Evolutionary conservation across 2,797 vertebrate species (phyloP), one percentile per base, ranked within the genome.

Genomic region (Ficedula albicollis): DNA sequence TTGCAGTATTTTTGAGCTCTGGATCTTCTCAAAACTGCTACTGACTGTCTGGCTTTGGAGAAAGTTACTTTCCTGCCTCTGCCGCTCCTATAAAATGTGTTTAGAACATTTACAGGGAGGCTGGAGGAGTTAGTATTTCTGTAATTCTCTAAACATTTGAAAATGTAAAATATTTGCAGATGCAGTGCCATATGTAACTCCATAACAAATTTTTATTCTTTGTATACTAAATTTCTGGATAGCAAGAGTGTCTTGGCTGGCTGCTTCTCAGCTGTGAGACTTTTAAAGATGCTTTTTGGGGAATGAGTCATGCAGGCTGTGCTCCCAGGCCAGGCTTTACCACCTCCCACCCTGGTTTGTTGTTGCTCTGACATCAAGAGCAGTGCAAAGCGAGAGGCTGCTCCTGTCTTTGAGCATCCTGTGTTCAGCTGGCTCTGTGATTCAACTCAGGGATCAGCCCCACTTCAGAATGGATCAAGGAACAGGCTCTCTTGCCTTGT

Each of bases 151-250:
- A 80, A 85, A 80, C 79, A 78, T 59, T 89, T 60, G 87, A 84
- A 91, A 93, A 89, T 56, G 55, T 69, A 79, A 96, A 96, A 95
- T 91, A 91, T 96, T 92, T 93, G 88, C 94, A 96, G 95, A 90
- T 95, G 96, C 46, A 39, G 52, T 46, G 70, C 89, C 67, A 46
- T 86, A 62, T 91, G 86, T 39, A 72, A 87, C 68, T 85, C 44
- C 72, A 60, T 11, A 91, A 81, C 49, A 55, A 48, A n/a, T 21
- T 66, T 62, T 74, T 69, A 32, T 92, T 59, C 75, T 75, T 82
- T 74, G 25, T 84, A 36, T 41, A 67, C 94, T 76, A 5, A 7
- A 59, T 83, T 86, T 93, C 67, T 95, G 82, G 91, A 32, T 30
- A 43, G 43, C 60, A 63, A 39, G 79, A 94, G 69, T 20, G 76